Evolutionary conservation across 2,113 vertebrate species (phyloP), one percentile per base, ranked within the genome.

Genomic region (Lasiurus borealis): DNA sequence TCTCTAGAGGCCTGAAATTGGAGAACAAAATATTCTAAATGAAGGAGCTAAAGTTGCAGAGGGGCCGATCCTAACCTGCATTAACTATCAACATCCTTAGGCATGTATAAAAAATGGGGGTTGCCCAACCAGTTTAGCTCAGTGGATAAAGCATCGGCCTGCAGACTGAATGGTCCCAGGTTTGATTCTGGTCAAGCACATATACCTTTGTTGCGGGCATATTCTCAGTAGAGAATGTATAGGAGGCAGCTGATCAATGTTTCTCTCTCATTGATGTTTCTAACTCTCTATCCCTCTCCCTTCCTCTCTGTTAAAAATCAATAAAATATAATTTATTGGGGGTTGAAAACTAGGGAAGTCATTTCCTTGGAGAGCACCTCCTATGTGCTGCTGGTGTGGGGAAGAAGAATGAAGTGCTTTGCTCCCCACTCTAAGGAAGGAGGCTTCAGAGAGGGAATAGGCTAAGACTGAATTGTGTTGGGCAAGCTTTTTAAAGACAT

Each of bases 11-110:
- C 29, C n/a, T 2, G 57, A 29, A 76, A 11, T 72, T 85, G 72
- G n/a, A 88, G 85, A 94, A 90, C 18, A 87, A 72, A 87, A n/a
- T 9, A 54, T 91, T 85, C 25, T 77, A 52, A 69, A 19, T 84
- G 6, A 23, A 46, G 73, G 34, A 40, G 7, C 0, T 52, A 36
- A 64, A 62, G 2, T 89, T 83, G 34, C 8, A 87, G 62, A 83
- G 34, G 27, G 36, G n/a, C 9, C 31, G 23, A 89, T 44, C 15
- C 8, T 25, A 69, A 80, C 23, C 15, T 48, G 11, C 2, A 34
- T 29, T 15, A 54, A 19, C 66, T 75, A 5, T 48, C 25, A 66
- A 1, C 13, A 27, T 2, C n/a, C 25, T 6, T 13, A 75, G 25
- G 25, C 46, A 29, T 29, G 29, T 25, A 7, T 54, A 10, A 27